Evolutionary conservation across 2,797 vertebrate species (phyloP).

Genomic region (Peromyscus attwateri): DNA sequence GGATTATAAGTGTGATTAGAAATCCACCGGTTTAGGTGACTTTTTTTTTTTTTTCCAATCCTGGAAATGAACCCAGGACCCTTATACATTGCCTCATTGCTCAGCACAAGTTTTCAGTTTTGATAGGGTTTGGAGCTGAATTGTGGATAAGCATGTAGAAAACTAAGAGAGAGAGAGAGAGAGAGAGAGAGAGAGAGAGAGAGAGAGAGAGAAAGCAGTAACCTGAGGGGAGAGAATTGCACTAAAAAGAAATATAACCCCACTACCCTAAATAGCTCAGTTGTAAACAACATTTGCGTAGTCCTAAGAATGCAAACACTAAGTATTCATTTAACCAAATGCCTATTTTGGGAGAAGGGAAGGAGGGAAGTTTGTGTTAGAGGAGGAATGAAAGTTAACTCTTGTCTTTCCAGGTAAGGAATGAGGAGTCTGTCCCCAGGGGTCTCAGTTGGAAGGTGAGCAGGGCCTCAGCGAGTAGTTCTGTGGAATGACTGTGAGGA

Average conservation of each 20-base stretch:
- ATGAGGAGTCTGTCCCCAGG: not conserved
- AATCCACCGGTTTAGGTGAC: not conserved
- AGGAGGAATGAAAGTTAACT: not conserved
- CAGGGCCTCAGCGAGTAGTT: not conserved
- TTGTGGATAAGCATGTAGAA: conserved; percentile 1
- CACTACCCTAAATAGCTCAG: not conserved
- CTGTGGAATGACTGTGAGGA: not conserved
- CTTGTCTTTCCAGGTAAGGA: not conserved
- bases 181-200: not conserved
- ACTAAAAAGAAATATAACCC: not conserved
- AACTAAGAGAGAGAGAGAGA: not conserved
- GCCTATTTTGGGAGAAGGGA: not conserved
- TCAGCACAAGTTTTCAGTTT: not conserved
- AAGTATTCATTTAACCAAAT: conserved; percentile 11
- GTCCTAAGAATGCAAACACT: not conserved
- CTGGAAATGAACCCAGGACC: not conserved
- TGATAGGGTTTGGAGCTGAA: conserved; percentile 1
- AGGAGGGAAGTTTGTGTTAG: not conserved
- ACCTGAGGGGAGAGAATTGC: not conserved
- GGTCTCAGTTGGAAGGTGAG: not conserved
- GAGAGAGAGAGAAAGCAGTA: not conserved
- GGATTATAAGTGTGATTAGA: not conserved
- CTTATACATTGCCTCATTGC: too few relatives aligned
- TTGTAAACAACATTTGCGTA: not conserved
- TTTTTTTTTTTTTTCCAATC: too few relatives aligned